Evolutionary conservation across 2,888 invertebrate species (phyloP), one percentile per base, ranked within the genome.

Genomic region (Calameuta idolon): DNA sequence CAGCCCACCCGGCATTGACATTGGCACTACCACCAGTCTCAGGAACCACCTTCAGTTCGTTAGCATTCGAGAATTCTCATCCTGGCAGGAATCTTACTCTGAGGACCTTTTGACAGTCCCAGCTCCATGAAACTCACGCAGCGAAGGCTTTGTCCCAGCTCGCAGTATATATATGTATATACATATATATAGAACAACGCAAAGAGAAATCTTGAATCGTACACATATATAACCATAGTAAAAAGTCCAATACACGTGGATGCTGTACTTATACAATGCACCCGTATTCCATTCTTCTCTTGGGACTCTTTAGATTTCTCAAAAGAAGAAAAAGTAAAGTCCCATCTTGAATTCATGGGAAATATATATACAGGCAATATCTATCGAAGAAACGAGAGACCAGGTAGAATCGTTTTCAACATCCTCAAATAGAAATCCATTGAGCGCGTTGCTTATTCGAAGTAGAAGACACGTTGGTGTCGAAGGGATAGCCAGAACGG

Each of bases 41-140:
- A 69, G 55, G 9, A 55, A 74, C 74, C 30, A 74, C 73, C 40
- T 40, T 35, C 68, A 34, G 34, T 71, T 77, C 75, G 77, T 77
- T 69, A 77, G 77, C 77, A 77, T 77, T 77, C 37, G 75, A 77
- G 77, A 77, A 77, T 77, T 77, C 77, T 71, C 77, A 71, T 77
- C 23, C 55, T 23, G 23, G 23, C 55, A 55, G 23, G 55, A 55
- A 55, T 55, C 9, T 23, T 55, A 55, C 55, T 5, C 23, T 55
- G 23, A 55, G 55, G 55, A 55, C 23, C 55, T 55, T 55, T 55
- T 55, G 55, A 55, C 55, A 55, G 23, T 55, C 55, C 23, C 55
- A 55, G 55, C 55, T 4, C 23, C 55, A 9, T 23, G 55, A 55
- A 23, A 55, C 23, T 55, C 23, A 55, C 55, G 55, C 55, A 23